Base-by-base conservation (phyloP, 1,140 invertebrate genomes). In the Papilio xuthus region DNA sequence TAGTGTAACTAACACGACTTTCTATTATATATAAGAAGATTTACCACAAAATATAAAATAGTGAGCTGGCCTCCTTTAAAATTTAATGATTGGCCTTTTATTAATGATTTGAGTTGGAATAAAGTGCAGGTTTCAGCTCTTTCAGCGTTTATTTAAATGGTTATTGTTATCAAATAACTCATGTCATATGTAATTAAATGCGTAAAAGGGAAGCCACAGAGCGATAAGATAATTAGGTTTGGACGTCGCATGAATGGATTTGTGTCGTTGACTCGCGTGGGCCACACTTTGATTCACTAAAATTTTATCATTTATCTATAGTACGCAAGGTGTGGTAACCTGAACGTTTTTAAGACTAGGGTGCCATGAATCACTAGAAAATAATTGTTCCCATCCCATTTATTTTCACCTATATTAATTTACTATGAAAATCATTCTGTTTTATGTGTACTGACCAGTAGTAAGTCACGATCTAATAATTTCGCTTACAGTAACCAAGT, bases 181-280 rank as follows among this genome's bases (percentile, higher is more conserved):
- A 67, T 41, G 69, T 74, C 69, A 67, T 81, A 88, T 82, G 81
- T 88, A 85, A 87, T 88, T 86, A 85, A 87, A 84, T 76, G 71
- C 79, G 78, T 28, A 67, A 83, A 84, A 89, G 86, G 85, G 88
- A 90, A 90, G 86, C 89, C 89, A 85, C 79, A 80, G 13, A 12
- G 44, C 15, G 88, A 89, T 89, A 88, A 88, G 87, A 89, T 86
- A 90, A 83, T 78, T 81, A 88, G 60, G 88, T 88, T 87, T 85
- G 87, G 85, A 79, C 78, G 81, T 74, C 26, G 26, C 82, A 82
- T 87, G 84, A 88, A 86, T 87, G 84, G 79, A 79, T 32, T 67
- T 67, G 71, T 82, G 89, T 88, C 89, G 84, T 79, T 88, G 89
- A 90, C 89, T 88, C 84, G 56, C 69, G 79, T 82, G 26, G 75